Percentiles rank a stretch among this genome's conserved stretches.
These are phyloP conservation scores for Prosapia bicincta DNA, from an alignment of 2,888 invertebrate genomes.

Conservation along the genomic window DNA sequence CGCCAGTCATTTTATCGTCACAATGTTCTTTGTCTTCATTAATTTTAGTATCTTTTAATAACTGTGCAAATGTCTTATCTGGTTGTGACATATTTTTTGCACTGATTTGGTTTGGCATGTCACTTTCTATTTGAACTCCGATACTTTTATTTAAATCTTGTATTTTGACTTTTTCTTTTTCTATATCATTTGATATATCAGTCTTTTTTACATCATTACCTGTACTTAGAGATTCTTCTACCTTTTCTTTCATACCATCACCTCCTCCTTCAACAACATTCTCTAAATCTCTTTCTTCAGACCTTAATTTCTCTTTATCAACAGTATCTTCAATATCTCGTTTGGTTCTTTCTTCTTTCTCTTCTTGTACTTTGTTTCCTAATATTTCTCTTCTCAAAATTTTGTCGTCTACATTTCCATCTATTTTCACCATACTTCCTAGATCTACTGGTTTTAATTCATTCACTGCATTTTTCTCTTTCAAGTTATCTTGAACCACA, in stretches of 20 bases:
- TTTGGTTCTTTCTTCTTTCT: constrained; percentile 35
- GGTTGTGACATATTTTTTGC: neutral
- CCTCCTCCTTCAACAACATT: constrained; percentile 42
- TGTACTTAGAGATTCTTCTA: constrained; percentile 1
- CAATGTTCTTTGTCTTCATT: constrained; percentile 15
- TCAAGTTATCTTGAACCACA: constrained; percentile 27
- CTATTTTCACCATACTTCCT: constrained; percentile 21
- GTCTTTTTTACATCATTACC: constrained; percentile 9
- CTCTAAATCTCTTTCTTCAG: constrained; percentile 4
- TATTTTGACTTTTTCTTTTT: constrained; percentile 7
- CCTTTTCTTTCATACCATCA: constrained; percentile 34
- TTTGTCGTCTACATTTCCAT: constrained; percentile 17
- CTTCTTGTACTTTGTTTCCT: constrained; percentile 19
- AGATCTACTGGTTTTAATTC: constrained; percentile 30
- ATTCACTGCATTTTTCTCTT: constrained; percentile 14
- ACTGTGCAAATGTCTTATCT: constrained; percentile 14
- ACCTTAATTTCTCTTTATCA: constrained; percentile 1
- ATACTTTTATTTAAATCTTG: neutral
- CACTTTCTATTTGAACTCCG: neutral
- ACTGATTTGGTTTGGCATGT: neutral
- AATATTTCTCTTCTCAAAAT: constrained; percentile 36
- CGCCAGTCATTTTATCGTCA: neutral
- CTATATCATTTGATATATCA: neutral
- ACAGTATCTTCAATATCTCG: constrained; percentile 33
- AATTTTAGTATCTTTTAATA: constrained; percentile 34